Evolutionary conservation across 2,888 invertebrate species (phyloP).

Genomic region (Pachydiplax longipennis): DNA sequence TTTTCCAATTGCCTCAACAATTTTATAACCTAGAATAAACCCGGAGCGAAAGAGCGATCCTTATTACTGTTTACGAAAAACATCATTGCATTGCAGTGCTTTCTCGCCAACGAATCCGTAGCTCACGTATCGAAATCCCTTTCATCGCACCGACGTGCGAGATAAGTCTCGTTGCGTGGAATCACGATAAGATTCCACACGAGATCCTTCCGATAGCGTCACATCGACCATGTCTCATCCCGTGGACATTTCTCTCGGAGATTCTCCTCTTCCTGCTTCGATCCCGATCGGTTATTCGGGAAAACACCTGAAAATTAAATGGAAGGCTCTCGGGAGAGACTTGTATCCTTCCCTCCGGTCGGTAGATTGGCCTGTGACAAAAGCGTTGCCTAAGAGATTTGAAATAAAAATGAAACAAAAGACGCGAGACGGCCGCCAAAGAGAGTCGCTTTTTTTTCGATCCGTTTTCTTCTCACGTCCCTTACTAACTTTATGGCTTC

Average conservation of each 20-base stretch:
- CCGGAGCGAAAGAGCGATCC: no score
- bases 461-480: slow-evolving; percentile 23
- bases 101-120: no score
- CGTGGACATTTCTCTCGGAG: not conserved
- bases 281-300: not conserved
- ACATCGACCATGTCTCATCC: not conserved
- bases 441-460: not conserved
- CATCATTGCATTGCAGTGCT: no score
- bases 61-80: no score
- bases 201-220: not conserved
- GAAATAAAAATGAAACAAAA: not conserved
- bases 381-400: not conserved
- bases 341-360: not conserved
- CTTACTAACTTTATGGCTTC: slow-evolving; percentile 28
- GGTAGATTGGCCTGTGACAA: not conserved
- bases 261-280: not conserved
- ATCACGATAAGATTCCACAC: not conserved
- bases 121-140: no score
- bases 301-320: not conserved
- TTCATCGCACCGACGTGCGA: not conserved
- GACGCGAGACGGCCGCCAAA: not conserved
- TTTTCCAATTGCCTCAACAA: no score
- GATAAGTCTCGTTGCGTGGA: not conserved
- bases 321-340: not conserved
- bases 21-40: no score